Base-by-base conservation (phyloP, 2,888 invertebrate genomes). In the Rhamnusium bicolor region DNA sequence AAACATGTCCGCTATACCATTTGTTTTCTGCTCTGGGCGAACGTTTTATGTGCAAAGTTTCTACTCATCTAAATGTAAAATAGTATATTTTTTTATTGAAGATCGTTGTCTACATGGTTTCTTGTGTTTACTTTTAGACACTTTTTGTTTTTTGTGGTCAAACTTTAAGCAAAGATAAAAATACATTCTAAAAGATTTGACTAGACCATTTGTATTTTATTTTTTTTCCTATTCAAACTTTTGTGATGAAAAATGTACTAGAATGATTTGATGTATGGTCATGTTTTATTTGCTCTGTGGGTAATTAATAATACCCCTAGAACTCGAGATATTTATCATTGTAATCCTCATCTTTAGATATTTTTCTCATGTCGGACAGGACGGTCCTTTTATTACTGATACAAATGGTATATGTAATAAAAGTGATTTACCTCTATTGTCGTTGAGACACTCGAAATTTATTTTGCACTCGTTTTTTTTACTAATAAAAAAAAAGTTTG, bases 311-410 rank as follows among this genome's bases (percentile, higher is more conserved):
- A 40, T 47, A 32, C 54, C 54, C 2, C 12, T 54, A 24, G 54
- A 54, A 29, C 46, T 40, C 60, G 18, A 60, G 46, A 10, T 40
- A 60, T 60, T 60, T 60, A 40, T 60, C 60, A 60, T 40, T 19
- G 60, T 40, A 18, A 40, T 40, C 12, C 6, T 1, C 27, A 6
- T 24, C 53, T 21, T 18, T 21, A 4, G 53, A 21, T 21, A 53
- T 54, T 54, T 54, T 24, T 24, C 40, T 54, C 14, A 3, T 12
- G 8, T 54, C 1, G 54, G 54, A 14, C 51, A 19, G 18, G 12
- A 16, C 51, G 4, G 24, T 12, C 24, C 10, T 12, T 27, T 54
- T 54, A 54, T 27, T 54, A n/a, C 40, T 40, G 40, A 1, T n/a
- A 40, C 4, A n/a, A n/a, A n/a, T n/a, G n/a, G n/a, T n/a, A n/a